Conservation (phyloP, 1,140 invertebrate species). For the Colletes latitarsis region DNA sequence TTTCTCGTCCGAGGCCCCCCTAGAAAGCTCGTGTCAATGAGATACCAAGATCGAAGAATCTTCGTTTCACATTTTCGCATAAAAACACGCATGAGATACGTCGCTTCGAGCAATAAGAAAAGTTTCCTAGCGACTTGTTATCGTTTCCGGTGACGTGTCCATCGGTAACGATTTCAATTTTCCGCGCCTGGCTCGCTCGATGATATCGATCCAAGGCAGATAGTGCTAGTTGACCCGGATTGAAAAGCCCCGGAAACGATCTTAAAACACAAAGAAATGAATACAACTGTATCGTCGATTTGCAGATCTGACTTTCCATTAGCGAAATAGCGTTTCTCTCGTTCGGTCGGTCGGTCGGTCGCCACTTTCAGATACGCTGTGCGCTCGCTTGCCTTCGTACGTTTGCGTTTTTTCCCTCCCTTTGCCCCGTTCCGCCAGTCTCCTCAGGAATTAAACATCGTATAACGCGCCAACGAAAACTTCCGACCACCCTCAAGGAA, state of each 20-base stretch:
- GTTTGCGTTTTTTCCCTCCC: background rate
- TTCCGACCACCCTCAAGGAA: background rate
- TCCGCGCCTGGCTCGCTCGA: too few species aligned
- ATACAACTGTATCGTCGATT: conserved; percentile 50
- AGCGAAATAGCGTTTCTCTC: conserved; percentile 58
- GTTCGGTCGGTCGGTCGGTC: conserved; percentile 17
- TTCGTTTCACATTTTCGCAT: background rate
- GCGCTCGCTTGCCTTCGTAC: background rate
- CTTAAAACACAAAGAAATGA: conserved; percentile 41
- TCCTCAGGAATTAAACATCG: conserved; percentile 11
- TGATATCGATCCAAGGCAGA: conserved; percentile 52
- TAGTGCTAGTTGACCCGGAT: conserved; percentile 31
- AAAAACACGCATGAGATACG: background rate
- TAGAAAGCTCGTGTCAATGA: too few species aligned
- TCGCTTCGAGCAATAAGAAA: background rate
- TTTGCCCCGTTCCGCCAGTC: too few species aligned
- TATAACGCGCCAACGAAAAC: conserved; percentile 7
- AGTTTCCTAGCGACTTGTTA: conserved; percentile 6
- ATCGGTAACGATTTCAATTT: conserved; percentile 43
- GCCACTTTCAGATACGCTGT: conserved; percentile 15
- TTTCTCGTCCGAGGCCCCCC: too few species aligned
- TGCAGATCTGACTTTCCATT: conserved; percentile 62
- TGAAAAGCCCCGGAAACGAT: conserved; percentile 46
- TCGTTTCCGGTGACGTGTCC: conserved; percentile 42
- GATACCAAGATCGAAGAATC: too few species aligned